Conservation (phyloP, 2,113 vertebrate species). For the Lepisosteus oculatus region DNA sequence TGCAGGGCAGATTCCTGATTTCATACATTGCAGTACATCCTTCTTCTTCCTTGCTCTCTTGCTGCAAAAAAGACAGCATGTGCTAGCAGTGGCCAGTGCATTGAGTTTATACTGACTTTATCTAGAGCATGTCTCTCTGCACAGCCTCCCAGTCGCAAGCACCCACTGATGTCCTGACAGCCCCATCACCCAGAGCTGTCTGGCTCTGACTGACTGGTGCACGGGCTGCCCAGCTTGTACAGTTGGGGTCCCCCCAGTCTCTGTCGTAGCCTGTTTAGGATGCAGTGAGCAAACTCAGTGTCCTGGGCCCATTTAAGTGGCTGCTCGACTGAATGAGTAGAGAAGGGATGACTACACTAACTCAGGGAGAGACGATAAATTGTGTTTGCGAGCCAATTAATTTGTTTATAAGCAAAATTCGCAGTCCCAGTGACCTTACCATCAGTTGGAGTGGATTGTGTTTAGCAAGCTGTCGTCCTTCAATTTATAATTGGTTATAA, state of each 20-base stretch:
- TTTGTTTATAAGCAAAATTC: conserved; percentile 53
- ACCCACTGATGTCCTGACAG: background rate
- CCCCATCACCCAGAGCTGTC: background rate
- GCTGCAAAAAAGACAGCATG: no score
- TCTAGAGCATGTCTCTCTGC: background rate
- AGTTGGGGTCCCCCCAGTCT: background rate
- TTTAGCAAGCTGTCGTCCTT: conserved; percentile 50
- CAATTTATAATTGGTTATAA: conserved; percentile 48
- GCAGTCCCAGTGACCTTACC: conserved; percentile 44
- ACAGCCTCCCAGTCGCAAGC: no score
- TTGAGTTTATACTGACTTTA: background rate
- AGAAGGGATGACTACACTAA: background rate
- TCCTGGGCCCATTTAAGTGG: conserved; percentile 10
- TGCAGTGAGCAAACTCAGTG: background rate
- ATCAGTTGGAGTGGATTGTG: conserved; percentile 46
- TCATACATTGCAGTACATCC: background rate
- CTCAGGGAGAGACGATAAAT: conserved; percentile 20
- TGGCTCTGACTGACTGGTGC: background rate
- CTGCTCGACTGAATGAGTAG: background rate
- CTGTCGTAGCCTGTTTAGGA: background rate
- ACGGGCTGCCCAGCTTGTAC: background rate
- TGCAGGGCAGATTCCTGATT: no score
- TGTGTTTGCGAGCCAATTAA: conserved; percentile 47
- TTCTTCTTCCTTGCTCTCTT: background rate
- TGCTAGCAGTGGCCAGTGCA: no score